Conservation (phyloP, 2,113 vertebrate genomes). For the Brachyhypopomus occidentalis region DNA sequence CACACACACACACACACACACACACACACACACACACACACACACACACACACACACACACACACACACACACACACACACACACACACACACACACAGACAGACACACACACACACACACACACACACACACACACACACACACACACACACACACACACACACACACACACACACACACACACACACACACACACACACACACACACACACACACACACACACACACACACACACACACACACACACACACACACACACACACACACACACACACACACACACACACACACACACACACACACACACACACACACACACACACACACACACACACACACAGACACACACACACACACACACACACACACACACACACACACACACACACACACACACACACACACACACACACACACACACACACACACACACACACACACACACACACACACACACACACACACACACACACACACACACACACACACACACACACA, state of each 20-base stretch:
- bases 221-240: conserved; percentile 11
- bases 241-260: no score
- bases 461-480: conserved; percentile 9
- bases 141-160: conserved; percentile 7
- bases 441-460: conserved; percentile 15
- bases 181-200: background rate
- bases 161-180: conserved; percentile 3
- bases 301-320: conserved; percentile 11
- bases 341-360: conserved; percentile 13
- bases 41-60: background rate
- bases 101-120: background rate
- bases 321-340: conserved; percentile 9
- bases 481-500: background rate
- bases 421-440: conserved; percentile 14
- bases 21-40: conserved; percentile 28
- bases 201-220: background rate
- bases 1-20: conserved; percentile 2
- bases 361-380: background rate
- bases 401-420: background rate
- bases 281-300: background rate
- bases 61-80: background rate
- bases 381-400: conserved; percentile 1
- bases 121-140: conserved; percentile 1
- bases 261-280: background rate
- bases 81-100: conserved; percentile 7